Conservation (phyloP, 1,140 invertebrate genomes). For the Chlorops oryzae region DNA sequence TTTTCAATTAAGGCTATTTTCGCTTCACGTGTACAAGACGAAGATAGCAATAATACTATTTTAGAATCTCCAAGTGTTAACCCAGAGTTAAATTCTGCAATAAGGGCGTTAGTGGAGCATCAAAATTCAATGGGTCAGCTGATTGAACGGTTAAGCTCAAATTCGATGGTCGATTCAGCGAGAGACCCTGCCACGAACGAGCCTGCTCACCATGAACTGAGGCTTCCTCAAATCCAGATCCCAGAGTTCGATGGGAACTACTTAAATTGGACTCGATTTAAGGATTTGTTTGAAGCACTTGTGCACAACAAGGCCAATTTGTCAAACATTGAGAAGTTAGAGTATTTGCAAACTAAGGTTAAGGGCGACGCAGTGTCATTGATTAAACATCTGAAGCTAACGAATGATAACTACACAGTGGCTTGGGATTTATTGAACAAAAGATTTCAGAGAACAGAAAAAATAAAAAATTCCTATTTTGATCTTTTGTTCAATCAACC, state of each 20-base stretch:
- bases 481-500: conserved; percentile 1
- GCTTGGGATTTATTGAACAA: background rate
- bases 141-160: background rate
- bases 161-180: no score
- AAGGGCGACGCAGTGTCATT: background rate
- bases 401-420: background rate
- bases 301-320: background rate
- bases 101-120: background rate
- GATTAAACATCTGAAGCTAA: background rate
- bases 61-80: background rate
- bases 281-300: conserved; percentile 1
- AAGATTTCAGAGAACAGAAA: background rate
- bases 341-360: background rate
- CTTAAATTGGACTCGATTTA: background rate
- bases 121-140: background rate
- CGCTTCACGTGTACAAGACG: background rate
- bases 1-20: conserved; percentile 1
- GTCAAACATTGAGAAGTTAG: background rate
- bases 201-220: background rate
- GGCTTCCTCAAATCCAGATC: background rate
- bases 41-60: background rate
- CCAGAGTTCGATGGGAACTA: conserved; percentile 3
- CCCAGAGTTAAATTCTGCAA: background rate
- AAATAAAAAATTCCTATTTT: background rate
- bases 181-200: no score